These are phyloP conservation scores for Triops longicaudatus DNA, from an alignment of 1,140 invertebrate genomes.

Conservation along the genomic window DNA sequence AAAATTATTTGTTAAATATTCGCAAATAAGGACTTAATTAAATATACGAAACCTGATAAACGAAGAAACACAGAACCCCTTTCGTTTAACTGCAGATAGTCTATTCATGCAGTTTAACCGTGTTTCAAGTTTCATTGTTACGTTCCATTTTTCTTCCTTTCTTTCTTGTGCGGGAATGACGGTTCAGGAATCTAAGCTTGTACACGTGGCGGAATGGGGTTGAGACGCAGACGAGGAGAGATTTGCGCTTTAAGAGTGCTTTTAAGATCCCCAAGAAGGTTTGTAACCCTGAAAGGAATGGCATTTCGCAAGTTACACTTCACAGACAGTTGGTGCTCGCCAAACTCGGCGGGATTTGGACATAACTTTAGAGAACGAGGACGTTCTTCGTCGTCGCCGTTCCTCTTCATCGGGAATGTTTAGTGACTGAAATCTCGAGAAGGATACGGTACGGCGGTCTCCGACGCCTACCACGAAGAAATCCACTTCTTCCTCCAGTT, in stretches of 20 bases:
- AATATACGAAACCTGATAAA: too few species aligned
- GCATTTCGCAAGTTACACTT: not conserved
- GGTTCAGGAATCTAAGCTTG: too few species aligned
- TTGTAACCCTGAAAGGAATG: not conserved
- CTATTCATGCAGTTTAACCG: too few species aligned
- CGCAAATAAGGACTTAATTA: too few species aligned
- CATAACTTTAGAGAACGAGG: conserved; percentile 25
- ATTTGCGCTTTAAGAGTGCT: not conserved
- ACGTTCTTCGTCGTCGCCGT: conserved; percentile 23
- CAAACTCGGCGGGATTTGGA: conserved; percentile 6
- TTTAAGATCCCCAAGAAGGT: not conserved
- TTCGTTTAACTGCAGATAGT: too few species aligned
- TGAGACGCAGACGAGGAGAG: not conserved
- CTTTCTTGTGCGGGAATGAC: too few species aligned
- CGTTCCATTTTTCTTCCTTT: too few species aligned
- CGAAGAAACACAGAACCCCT: too few species aligned
- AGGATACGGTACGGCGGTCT: not conserved
- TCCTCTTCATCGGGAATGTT: not conserved
- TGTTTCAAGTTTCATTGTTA: too few species aligned
- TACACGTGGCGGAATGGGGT: too few species aligned
- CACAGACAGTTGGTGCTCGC: conserved; percentile 13
- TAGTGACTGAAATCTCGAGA: not conserved
- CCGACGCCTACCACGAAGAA: not conserved
- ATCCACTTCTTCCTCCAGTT: not conserved
- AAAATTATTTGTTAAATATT: too few species aligned